phyloP scores from a whole-genome alignment of 2,797 vertebrate species.

The Melanotaenia boesemani region DNA sequence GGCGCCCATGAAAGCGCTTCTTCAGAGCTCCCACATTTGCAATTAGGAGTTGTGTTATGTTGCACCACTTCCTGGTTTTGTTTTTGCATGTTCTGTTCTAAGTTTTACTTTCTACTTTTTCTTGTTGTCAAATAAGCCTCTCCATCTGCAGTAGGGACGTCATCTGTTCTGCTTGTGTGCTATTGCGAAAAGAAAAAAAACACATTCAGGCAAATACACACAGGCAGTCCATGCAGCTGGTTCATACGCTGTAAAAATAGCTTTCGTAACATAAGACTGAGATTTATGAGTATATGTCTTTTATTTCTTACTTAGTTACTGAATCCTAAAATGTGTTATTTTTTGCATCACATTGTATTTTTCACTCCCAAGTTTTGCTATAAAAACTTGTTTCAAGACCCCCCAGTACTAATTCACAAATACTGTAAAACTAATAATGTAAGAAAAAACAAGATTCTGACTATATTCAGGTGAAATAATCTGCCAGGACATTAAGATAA shows the following conservation, averaged over 20 bases:
- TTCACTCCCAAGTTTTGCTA: no score
- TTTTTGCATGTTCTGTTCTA: conserved; percentile 80
- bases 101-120: conserved; percentile 75
- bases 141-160: conserved; percentile 67
- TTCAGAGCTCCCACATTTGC: conserved; percentile 99
- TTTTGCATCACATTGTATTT: no score
- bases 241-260: not conserved
- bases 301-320: no score
- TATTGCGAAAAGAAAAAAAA: conserved; percentile 29
- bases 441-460: no score
- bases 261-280: no score
- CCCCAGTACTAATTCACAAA: no score
- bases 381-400: no score
- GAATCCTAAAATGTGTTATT: no score
- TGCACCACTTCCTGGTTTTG: conserved; percentile 90
- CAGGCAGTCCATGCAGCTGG: conserved; percentile 21
- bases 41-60: conserved; percentile 96
- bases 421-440: no score
- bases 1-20: conserved; percentile 86
- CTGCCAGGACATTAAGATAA: no score
- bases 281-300: no score
- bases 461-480: no score
- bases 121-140: conserved; percentile 61
- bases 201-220: conserved; percentile 34
- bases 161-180: conserved; percentile 67